phyloP scores from a whole-genome alignment of 2,797 vertebrate genomes.

The Pangasius sanitwongsei region DNA sequence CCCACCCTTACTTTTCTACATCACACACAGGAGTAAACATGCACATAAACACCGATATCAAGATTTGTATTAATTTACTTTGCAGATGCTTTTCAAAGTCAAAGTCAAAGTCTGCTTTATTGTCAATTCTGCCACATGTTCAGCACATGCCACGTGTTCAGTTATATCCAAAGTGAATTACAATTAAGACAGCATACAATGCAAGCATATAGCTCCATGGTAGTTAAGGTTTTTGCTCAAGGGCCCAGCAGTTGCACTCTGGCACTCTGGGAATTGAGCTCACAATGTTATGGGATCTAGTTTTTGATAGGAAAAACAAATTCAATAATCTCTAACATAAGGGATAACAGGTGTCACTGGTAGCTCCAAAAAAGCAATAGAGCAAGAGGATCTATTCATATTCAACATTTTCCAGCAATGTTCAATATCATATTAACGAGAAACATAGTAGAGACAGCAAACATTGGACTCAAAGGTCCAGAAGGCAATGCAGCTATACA shows the following conservation, averaged over 20 bases:
- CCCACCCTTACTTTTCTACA: constrained; percentile 36
- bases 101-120: no score
- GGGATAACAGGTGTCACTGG: background rate
- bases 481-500: background rate
- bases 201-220: background rate
- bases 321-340: background rate
- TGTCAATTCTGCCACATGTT: no score
- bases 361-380: background rate
- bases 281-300: background rate
- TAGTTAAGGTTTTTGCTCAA: background rate
- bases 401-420: background rate
- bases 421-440: background rate
- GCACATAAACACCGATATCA: constrained; percentile 10
- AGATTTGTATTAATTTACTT: background rate
- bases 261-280: background rate
- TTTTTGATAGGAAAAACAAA: background rate
- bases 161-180: background rate
- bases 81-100: background rate
- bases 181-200: background rate
- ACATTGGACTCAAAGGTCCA: background rate
- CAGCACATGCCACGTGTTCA: no score
- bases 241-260: background rate
- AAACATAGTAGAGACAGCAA: background rate
- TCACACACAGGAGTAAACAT: constrained; percentile 37
- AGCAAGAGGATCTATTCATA: background rate